A percentile compares a stretch with the other conserved stretches of the same genome.
Evolutionary conservation across 2,113 vertebrate genomes (phyloP).

Genomic region (Hyperopisus bebe): DNA sequence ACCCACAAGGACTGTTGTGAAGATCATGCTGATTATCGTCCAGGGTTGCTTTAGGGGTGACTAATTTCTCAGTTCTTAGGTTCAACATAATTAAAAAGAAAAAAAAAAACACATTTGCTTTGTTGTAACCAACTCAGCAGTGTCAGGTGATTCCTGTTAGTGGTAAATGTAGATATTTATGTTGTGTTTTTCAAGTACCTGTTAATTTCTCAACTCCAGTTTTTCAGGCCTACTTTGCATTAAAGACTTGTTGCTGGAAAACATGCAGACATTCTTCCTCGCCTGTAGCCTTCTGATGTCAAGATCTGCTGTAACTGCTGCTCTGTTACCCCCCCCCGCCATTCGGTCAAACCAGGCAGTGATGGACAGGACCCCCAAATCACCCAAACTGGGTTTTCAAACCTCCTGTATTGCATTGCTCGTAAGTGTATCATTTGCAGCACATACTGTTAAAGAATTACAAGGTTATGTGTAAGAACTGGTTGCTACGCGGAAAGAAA

Average conservation of each 20-base stretch:
- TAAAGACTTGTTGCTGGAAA: background rate
- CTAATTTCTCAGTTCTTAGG: background rate
- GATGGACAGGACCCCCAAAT: background rate
- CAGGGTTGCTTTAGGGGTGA: background rate
- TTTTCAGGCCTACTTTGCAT: background rate
- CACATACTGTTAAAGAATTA: background rate
- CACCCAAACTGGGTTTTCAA: background rate
- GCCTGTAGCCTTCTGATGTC: background rate
- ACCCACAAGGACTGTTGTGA: background rate
- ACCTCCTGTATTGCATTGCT: background rate
- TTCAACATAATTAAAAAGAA: background rate
- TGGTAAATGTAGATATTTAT: background rate
- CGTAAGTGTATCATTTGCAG: background rate
- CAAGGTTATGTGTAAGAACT: background rate
- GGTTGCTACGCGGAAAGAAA: background rate
- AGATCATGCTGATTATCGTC: background rate
- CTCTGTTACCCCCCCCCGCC: background rate
- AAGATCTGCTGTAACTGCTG: background rate
- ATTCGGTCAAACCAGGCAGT: background rate
- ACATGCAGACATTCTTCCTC: background rate
- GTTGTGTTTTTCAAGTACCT: background rate
- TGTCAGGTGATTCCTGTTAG: background rate
- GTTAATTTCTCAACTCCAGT: background rate
- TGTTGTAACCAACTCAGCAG: background rate
- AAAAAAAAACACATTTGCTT: background rate